These are phyloP conservation scores for Pachypsylla venusta DNA, from an alignment of 1,140 invertebrate genomes.

Conservation along the genomic window DNA sequence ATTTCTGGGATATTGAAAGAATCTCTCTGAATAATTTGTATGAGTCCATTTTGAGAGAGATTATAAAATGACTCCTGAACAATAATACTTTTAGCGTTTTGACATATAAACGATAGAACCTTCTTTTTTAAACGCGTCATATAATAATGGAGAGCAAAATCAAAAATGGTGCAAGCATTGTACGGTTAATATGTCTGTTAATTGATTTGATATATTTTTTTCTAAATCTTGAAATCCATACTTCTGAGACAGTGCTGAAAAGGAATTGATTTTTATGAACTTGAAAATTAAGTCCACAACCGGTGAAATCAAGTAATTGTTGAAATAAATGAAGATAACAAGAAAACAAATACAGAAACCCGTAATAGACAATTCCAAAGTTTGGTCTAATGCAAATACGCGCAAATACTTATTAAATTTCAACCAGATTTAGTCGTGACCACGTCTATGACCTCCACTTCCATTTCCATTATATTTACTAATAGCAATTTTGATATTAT, in stretches of 20 bases:
- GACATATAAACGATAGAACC: slow-evolving; percentile 64
- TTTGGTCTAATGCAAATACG: too few relatives aligned
- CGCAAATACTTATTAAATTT: too few relatives aligned
- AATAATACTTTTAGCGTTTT: slow-evolving; percentile 69
- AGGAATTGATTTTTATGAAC: too few relatives aligned
- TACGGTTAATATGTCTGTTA: slow-evolving; percentile 70
- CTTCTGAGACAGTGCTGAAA: slow-evolving; percentile 63
- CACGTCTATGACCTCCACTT: too few relatives aligned
- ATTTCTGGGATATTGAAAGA: slow-evolving; percentile 93
- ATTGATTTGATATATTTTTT: slow-evolving; percentile 77
- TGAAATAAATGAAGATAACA: too few relatives aligned
- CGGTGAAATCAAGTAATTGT: too few relatives aligned
- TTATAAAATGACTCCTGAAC: slow-evolving; percentile 66
- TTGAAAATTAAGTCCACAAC: too few relatives aligned
- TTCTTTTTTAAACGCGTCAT: slow-evolving; percentile 43
- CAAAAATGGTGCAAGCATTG: slow-evolving; percentile 87
- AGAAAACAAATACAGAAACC: too few relatives aligned
- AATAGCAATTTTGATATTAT: too few relatives aligned
- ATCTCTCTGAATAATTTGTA: slow-evolving; percentile 74
- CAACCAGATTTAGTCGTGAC: too few relatives aligned
- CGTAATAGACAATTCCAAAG: too few relatives aligned
- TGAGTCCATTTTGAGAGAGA: slow-evolving; percentile 62
- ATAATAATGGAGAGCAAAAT: slow-evolving; percentile 66
- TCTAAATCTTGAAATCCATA: slow-evolving; percentile 91
- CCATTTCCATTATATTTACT: too few relatives aligned